phyloP scores from a whole-genome alignment of 2,113 vertebrate species.

The Ammodytes dubius region DNA sequence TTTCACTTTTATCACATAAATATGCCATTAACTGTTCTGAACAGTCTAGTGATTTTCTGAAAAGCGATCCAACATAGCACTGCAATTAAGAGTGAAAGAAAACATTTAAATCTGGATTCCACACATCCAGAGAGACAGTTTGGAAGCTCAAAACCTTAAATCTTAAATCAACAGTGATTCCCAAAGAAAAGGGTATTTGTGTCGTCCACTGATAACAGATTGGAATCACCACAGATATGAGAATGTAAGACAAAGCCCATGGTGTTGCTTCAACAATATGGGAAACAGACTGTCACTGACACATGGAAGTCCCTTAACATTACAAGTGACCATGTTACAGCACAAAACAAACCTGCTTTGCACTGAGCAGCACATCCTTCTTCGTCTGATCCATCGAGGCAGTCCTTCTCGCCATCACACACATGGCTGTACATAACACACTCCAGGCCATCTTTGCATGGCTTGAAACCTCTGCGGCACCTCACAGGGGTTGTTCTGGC shows the following conservation, averaged over 20 bases:
- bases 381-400: slow-evolving; percentile 88
- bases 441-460: slow-evolving; percentile 81
- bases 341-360: slow-evolving; percentile 55
- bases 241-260: neutral
- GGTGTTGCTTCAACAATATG: neutral
- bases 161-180: neutral
- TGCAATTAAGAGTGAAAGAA: neutral
- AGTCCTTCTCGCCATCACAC: slow-evolving; percentile 89
- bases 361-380: slow-evolving; percentile 58
- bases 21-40: neutral
- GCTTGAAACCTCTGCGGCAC: slow-evolving; percentile 71
- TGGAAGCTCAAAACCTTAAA: neutral
- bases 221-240: neutral
- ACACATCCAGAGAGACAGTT: neutral
- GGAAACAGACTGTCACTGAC: neutral
- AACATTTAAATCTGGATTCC: neutral
- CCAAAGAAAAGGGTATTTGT: neutral
- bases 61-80: neutral
- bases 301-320: no score
- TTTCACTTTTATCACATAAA: neutral
- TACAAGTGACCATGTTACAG: no score
- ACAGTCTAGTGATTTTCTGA: neutral
- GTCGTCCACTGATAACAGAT: neutral
- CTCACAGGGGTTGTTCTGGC: slow-evolving; percentile 35
- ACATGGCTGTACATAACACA: slow-evolving; percentile 84